Evolutionary conservation across 2,113 vertebrate species (phyloP).

Genomic region (Ursus arctos): DNA sequence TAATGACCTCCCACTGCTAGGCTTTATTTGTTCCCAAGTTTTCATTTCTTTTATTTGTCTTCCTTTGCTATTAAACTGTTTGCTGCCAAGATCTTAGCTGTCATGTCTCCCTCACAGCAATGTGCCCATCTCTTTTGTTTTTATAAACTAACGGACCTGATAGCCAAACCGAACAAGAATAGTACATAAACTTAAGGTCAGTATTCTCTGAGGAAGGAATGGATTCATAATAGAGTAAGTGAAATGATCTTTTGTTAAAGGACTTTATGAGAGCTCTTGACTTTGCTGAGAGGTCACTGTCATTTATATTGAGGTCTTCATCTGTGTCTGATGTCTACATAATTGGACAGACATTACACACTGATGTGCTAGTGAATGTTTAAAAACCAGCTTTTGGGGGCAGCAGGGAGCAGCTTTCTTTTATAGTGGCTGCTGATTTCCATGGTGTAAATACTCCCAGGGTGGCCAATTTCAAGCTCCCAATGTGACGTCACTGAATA

Average conservation of each 20-base stretch:
- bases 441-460: not conserved
- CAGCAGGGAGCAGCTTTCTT: not conserved
- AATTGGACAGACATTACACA: not conserved
- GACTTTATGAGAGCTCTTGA: not conserved
- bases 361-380: not conserved
- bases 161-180: not conserved
- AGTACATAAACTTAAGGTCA: not conserved
- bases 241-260: not conserved
- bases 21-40: not conserved
- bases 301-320: not conserved
- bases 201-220: not conserved
- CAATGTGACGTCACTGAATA: not conserved
- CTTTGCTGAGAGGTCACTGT: not conserved
- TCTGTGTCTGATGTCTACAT: not conserved
- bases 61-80: not conserved
- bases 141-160: not conserved
- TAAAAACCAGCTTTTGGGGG: not conserved
- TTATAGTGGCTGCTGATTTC: not conserved
- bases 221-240: not conserved
- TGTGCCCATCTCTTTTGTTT: conserved; percentile 17
- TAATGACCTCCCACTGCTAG: not conserved
- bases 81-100: not conserved
- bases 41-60: conserved; percentile 1
- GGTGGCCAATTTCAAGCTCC: not conserved
- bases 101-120: not conserved